A percentile compares a stretch with the other conserved stretches of the same genome.
phyloP scores from a whole-genome alignment of 2,113 vertebrate genomes.

The Chionis minor region DNA sequence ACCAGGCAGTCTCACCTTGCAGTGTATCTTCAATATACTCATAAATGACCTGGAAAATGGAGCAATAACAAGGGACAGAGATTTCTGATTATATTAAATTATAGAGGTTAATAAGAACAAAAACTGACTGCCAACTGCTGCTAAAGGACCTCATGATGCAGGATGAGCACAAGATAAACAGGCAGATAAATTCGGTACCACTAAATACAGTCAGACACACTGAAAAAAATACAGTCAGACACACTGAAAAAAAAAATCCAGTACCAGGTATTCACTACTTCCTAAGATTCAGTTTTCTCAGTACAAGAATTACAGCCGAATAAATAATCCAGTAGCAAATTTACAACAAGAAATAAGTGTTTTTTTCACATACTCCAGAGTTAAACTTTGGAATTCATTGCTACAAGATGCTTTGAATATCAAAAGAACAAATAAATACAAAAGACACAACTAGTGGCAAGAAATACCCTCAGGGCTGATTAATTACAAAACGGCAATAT shows the following conservation, averaged over 20 bases:
- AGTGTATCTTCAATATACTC: background rate
- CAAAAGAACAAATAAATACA: background rate
- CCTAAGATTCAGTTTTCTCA: background rate
- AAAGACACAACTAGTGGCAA: background rate
- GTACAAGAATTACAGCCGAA: background rate
- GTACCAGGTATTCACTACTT: background rate
- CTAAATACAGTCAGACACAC: background rate
- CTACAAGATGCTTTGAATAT: background rate
- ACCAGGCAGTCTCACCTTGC: background rate
- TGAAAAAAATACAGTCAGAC: too few relatives aligned
- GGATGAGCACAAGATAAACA: background rate
- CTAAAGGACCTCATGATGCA: background rate
- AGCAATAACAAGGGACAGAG: background rate
- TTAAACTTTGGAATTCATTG: background rate
- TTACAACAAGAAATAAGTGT: background rate
- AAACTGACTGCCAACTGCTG: background rate
- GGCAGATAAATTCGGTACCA: background rate
- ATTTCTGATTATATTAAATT: background rate
- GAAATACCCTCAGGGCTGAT: background rate
- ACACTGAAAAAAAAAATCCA: rapidly evolving
- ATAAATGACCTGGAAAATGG: background rate
- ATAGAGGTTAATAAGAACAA: background rate
- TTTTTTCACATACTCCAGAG: background rate
- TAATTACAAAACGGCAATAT: background rate
- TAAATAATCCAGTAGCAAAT: background rate